These are phyloP conservation scores for Procambarus clarkii DNA, from an alignment of 1,140 invertebrate genomes.

Conservation along the genomic window DNA sequence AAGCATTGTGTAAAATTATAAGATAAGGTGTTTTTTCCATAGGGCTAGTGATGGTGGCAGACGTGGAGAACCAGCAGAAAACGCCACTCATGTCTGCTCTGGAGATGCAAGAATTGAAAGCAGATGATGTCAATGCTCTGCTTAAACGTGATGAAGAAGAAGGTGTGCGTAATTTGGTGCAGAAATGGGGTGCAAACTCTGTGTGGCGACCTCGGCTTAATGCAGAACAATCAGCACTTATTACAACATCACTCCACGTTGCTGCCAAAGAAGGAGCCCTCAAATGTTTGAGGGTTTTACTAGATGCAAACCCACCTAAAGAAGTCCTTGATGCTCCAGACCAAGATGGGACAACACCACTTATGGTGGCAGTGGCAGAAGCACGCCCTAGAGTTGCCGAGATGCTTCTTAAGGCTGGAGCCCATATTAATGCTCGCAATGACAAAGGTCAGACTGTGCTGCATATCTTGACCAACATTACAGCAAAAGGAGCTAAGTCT, in stretches of 20 bases:
- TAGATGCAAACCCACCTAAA: conserved; percentile 15
- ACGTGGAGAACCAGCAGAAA: conserved; percentile 43
- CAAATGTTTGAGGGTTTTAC: conserved; percentile 46
- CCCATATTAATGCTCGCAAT: conserved; percentile 62
- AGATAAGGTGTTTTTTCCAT: not conserved
- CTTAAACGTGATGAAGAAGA: conserved; percentile 38
- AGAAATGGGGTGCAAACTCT: not conserved
- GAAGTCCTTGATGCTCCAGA: conserved; percentile 65
- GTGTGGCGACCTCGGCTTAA: conserved; percentile 42
- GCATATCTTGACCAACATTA: conserved; percentile 35
- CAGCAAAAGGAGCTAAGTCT: not conserved
- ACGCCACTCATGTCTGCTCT: conserved; percentile 32
- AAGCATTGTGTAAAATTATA: too few relatives aligned
- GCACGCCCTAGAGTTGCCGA: conserved; percentile 16
- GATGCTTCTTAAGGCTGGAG: conserved; percentile 50
- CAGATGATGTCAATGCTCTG: conserved; percentile 1
- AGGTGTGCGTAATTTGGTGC: conserved; percentile 21
- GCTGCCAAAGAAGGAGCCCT: conserved; percentile 24
- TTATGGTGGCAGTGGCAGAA: conserved; percentile 44
- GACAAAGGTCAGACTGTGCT: conserved; percentile 54
- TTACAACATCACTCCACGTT: conserved; percentile 37
- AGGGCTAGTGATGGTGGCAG: conserved; percentile 49
- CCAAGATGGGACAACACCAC: conserved; percentile 58
- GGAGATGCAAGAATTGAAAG: not conserved
- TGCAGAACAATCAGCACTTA: not conserved